Conservation (phyloP, 2,113 vertebrate species). For the Athene noctua region DNA sequence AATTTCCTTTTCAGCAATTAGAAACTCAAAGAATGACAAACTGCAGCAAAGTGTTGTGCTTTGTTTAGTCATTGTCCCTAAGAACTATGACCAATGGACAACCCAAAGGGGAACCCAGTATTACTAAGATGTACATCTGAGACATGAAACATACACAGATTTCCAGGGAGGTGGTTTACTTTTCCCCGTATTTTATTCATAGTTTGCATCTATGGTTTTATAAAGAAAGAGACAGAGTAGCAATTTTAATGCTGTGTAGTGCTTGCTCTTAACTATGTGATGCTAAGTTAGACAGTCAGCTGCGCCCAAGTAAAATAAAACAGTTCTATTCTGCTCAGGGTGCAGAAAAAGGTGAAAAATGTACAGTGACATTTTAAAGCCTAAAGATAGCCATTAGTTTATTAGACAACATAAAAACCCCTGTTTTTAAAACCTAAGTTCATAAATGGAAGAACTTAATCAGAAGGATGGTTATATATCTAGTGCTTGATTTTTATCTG, state of each 20-base stretch:
- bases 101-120: background rate
- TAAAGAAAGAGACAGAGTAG: background rate
- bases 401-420: background rate
- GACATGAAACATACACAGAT: background rate
- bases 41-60: background rate
- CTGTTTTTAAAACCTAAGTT: background rate
- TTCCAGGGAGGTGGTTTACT: background rate
- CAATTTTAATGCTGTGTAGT: background rate
- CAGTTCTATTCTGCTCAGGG: background rate
- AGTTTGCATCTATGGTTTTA: background rate
- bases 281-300: background rate
- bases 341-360: background rate
- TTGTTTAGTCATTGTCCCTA: background rate
- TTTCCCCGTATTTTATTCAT: background rate
- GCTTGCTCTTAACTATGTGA: background rate
- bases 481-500: background rate
- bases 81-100: background rate
- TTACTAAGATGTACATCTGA: background rate
- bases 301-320: background rate
- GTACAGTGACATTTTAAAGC: background rate
- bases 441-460: background rate
- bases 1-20: background rate
- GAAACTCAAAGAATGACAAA: background rate
- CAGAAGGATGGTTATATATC: background rate
- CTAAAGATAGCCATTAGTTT: background rate